Conservation (phyloP, 2,797 vertebrate species). For the Thalassophryne amazonica region DNA sequence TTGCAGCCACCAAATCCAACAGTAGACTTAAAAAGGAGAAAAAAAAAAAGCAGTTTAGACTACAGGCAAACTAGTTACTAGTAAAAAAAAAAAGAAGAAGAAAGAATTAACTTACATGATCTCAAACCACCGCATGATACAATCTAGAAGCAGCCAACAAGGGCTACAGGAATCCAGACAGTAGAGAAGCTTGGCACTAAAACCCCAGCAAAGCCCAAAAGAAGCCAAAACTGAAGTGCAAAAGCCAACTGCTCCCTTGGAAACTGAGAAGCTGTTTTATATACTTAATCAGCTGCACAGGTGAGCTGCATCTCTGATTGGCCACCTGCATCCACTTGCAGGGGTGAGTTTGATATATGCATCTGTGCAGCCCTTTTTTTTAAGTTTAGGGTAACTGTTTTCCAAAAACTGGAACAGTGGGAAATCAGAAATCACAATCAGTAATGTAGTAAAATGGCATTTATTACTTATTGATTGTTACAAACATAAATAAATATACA, state of each 20-base stretch:
- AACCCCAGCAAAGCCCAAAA: constrained; percentile 1
- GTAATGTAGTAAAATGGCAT: too few relatives aligned
- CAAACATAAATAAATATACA: too few relatives aligned
- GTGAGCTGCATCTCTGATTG: constrained; percentile 28
- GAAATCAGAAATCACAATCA: too few relatives aligned
- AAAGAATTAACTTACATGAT: constrained; percentile 43
- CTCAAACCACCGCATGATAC: constrained; percentile 39
- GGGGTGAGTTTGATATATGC: background rate
- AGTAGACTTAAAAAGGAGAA: constrained; percentile 37
- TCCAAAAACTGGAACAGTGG: too few relatives aligned
- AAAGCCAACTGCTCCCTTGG: background rate
- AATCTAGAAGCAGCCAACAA: constrained; percentile 6
- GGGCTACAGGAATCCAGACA: background rate
- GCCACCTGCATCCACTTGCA: background rate
- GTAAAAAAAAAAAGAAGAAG: rapidly evolving
- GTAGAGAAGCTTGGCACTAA: constrained; percentile 7
- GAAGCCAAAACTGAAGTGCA: constrained; percentile 19
- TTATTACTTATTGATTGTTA: too few relatives aligned
- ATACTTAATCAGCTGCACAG: constrained; percentile 24
- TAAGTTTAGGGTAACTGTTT: too few relatives aligned
- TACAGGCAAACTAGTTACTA: rapidly evolving
- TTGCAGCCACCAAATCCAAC: constrained; percentile 57
- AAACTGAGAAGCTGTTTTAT: constrained; percentile 34
- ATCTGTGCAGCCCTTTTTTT: background rate
- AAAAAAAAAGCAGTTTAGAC: background rate